phyloP scores from a whole-genome alignment of 1,140 invertebrate species.

The Protaetia brevitarsis region DNA sequence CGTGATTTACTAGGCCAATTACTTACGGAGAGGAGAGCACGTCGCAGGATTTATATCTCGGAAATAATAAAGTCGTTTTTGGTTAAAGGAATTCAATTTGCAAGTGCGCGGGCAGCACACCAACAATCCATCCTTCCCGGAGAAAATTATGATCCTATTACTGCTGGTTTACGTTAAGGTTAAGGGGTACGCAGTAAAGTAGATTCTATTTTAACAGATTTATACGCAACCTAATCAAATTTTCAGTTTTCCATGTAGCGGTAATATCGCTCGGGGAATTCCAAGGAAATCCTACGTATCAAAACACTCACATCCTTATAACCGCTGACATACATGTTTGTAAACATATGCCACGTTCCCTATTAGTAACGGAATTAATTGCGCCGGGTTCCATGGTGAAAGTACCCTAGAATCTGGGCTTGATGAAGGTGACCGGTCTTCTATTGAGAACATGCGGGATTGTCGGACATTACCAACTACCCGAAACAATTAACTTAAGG shows the following conservation, averaged over 20 bases:
- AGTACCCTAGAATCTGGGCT: neutral
- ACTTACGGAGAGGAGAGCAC: constrained; percentile 5
- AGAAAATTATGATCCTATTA: constrained; percentile 4
- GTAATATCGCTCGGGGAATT: too few species aligned
- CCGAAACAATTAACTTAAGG: constrained; percentile 18
- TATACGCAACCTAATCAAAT: too few species aligned
- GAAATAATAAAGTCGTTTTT: constrained; percentile 13
- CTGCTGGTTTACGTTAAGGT: too few species aligned
- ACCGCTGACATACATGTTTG: too few species aligned
- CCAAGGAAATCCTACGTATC: too few species aligned
- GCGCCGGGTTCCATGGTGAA: neutral
- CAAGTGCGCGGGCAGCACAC: neutral
- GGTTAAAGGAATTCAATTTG: constrained; percentile 13
- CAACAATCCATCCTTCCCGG: neutral
- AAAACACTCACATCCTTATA: too few species aligned
- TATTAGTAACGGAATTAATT: neutral
- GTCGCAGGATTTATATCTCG: neutral
- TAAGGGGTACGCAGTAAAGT: too few species aligned
- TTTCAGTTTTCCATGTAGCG: too few species aligned
- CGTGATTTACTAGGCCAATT: constrained; percentile 13
- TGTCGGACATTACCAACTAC: constrained; percentile 7
- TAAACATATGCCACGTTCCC: neutral
- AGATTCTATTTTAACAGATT: too few species aligned
- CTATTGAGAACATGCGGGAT: neutral
- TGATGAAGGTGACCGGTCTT: neutral